phyloP scores from a whole-genome alignment of 2,888 invertebrate genomes.

The Ectemnius lituratus region DNA sequence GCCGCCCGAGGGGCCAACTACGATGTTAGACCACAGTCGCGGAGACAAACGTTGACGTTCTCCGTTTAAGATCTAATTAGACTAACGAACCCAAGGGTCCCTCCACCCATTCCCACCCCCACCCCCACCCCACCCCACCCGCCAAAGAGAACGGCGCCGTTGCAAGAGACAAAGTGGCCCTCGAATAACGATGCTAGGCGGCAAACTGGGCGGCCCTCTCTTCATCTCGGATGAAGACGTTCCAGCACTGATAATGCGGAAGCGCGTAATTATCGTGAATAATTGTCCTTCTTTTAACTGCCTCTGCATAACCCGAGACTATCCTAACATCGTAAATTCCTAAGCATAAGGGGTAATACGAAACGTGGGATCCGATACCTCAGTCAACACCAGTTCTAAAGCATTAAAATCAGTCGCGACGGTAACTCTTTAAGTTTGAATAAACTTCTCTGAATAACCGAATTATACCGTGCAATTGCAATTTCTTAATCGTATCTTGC shows the following conservation, averaged over 20 bases:
- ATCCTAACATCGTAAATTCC: too few species aligned
- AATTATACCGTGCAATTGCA: too few species aligned
- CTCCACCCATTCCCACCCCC: too few species aligned
- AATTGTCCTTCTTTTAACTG: neutral
- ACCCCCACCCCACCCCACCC: too few species aligned
- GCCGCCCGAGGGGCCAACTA: constrained; percentile 8
- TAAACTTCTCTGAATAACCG: too few species aligned
- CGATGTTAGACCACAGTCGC: constrained; percentile 1
- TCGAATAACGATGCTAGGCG: constrained; percentile 7
- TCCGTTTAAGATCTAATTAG: constrained; percentile 33
- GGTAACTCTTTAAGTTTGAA: too few species aligned
- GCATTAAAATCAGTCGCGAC: too few species aligned
- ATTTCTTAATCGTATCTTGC: too few species aligned
- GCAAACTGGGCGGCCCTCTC: neutral
- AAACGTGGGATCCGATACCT: too few species aligned
- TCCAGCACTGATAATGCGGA: neutral
- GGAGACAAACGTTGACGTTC: constrained; percentile 3
- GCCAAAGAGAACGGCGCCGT: neutral
- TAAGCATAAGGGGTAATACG: too few species aligned
- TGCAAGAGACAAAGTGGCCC: constrained; percentile 16
- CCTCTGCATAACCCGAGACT: too few species aligned
- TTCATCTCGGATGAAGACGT: neutral
- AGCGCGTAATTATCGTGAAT: neutral
- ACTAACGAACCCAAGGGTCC: constrained; percentile 17
- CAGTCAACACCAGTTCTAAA: too few species aligned